These are phyloP conservation scores for Lacerta bilineata DNA, from an alignment of 2,797 vertebrate species.

Conservation along the genomic window DNA sequence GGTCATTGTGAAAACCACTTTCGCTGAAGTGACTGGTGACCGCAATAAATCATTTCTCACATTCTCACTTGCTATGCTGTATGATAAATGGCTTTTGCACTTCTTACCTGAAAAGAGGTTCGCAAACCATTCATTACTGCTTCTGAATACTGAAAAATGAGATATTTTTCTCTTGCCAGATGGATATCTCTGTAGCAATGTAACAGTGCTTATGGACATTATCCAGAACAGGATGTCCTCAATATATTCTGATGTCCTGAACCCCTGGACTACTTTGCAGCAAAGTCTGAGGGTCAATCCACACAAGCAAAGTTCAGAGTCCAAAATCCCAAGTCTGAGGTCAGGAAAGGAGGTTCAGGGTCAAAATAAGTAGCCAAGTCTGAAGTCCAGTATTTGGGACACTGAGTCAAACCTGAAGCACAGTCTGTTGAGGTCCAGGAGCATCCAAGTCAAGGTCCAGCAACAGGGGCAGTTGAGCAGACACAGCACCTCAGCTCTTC, in stretches of 20 bases:
- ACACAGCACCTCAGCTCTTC: no score
- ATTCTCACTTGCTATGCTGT: constrained; percentile 35
- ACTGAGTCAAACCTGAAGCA: no score
- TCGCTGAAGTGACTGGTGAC: constrained; percentile 38
- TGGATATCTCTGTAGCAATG: constrained; percentile 24
- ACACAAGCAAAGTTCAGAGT: no score
- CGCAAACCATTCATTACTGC: constrained; percentile 29
- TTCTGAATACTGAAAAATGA: constrained; percentile 33
- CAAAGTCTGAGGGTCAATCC: no score
- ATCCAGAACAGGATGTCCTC: background rate
- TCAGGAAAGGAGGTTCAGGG: no score
- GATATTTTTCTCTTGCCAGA: constrained; percentile 12
- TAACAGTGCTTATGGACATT: constrained; percentile 20
- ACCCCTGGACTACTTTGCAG: no score
- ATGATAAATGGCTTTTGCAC: constrained; percentile 47
- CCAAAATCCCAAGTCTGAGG: no score
- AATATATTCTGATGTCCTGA: background rate
- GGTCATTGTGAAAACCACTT: constrained; percentile 39
- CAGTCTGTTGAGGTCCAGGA: no score
- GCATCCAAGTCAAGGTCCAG: no score
- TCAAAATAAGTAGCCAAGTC: no score
- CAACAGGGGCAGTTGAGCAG: no score
- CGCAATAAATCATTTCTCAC: constrained; percentile 42
- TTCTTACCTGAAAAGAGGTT: constrained; percentile 42
- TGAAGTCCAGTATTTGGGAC: no score